These are phyloP conservation scores for Plemyria rubiginata DNA, from an alignment of 2,888 invertebrate genomes.

Conservation along the genomic window DNA sequence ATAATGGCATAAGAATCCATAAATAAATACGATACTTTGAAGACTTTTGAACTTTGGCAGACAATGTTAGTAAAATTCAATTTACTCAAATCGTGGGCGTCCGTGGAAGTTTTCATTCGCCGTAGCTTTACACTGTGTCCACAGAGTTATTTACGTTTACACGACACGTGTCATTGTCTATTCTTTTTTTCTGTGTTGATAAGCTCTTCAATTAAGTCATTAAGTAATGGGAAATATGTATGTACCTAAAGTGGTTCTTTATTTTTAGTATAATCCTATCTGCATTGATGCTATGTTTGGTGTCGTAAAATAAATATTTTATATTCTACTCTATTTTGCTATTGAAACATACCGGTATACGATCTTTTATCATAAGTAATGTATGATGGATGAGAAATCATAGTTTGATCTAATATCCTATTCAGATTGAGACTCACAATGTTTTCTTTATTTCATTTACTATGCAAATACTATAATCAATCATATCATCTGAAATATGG, in stretches of 20 bases:
- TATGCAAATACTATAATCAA: background rate
- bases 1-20: slow-evolving; percentile 2
- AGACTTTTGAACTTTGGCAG: slow-evolving; percentile 1
- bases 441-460: slow-evolving; percentile 2
- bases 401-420: background rate
- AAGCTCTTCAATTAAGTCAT: too few relatives aligned
- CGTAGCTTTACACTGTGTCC: background rate
- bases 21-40: slow-evolving; percentile 8
- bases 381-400: background rate
- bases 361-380: background rate
- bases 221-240: too few relatives aligned
- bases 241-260: too few relatives aligned
- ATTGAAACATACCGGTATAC: background rate
- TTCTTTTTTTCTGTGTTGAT: background rate
- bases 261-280: too few relatives aligned
- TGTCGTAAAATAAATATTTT: too few relatives aligned
- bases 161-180: background rate
- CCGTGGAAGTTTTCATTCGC: slow-evolving; percentile 4
- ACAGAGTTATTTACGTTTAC: background rate
- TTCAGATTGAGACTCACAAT: background rate
- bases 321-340: background rate
- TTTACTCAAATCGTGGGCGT: slow-evolving; percentile 5
- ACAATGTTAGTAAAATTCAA: slow-evolving; percentile 1
- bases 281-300: too few relatives aligned
- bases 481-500: slow-evolving; percentile 7